phyloP scores from a whole-genome alignment of 2,113 vertebrate species.

The Corythoichthys haematopterus region DNA sequence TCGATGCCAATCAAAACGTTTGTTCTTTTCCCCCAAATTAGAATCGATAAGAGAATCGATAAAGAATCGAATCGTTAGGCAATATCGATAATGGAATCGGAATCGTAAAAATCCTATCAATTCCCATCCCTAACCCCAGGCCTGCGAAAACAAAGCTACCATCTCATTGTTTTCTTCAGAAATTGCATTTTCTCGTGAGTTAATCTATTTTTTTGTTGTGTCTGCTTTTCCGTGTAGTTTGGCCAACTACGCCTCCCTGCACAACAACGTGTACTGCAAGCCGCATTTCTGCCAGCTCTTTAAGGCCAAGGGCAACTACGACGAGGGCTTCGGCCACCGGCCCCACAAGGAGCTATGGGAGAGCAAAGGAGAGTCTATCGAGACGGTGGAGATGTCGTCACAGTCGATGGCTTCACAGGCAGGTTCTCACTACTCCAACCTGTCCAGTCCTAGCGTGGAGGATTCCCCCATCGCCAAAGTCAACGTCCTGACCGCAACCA shows the following conservation, averaged over 20 bases:
- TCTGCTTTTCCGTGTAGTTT: conserved; percentile 68
- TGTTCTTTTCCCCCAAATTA: no score
- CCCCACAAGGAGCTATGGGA: conserved; percentile 94
- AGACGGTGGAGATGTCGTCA: conserved; percentile 59
- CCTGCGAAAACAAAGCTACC: background rate
- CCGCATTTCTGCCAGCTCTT: conserved; percentile 96
- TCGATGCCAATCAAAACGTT: no score
- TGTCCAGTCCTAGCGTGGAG: conserved; percentile 80
- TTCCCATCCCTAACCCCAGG: no score
- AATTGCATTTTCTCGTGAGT: no score
- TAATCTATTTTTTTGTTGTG: no score
- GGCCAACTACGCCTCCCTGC: conserved; percentile 88
- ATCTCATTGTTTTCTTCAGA: background rate
- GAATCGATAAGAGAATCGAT: no score
- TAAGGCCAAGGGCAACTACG: conserved; percentile 96
- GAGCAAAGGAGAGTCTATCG: conserved; percentile 57
- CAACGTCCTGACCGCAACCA: conserved; percentile 81
- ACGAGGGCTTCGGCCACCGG: conserved; percentile 95
- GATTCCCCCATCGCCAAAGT: conserved; percentile 89
- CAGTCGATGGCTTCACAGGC: conserved; percentile 12
- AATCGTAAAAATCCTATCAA: no score
- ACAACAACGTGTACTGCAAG: conserved; percentile 92
- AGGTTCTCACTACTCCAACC: conserved; percentile 40
- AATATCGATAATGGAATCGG: no score
- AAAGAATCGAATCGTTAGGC: no score